phyloP scores from a whole-genome alignment of 2,113 vertebrate species.

The Tyto alba region DNA sequence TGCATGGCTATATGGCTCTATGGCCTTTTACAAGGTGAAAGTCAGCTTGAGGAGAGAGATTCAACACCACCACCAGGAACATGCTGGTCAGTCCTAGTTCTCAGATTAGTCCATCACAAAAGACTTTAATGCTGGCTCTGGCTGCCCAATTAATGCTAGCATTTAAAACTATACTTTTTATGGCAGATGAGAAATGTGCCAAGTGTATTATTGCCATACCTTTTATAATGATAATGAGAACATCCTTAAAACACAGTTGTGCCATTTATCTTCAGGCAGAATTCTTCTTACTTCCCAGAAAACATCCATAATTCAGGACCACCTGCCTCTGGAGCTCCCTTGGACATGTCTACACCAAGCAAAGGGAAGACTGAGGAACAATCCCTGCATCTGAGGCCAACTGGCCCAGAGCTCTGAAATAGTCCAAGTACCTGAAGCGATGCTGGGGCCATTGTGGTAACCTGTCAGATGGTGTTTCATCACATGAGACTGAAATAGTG shows the following conservation, averaged over 20 bases:
- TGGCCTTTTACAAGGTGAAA: neutral
- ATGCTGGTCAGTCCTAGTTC: neutral
- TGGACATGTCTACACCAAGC: neutral
- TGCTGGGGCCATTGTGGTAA: neutral
- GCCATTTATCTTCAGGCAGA: neutral
- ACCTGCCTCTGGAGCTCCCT: neutral
- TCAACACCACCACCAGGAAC: neutral
- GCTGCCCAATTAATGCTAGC: neutral
- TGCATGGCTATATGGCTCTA: neutral
- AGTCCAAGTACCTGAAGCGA: neutral
- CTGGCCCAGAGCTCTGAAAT: neutral
- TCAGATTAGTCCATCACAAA: neutral
- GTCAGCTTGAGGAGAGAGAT: neutral
- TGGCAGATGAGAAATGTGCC: neutral
- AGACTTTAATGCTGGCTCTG: neutral
- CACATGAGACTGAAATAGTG: neutral
- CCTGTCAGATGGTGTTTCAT: neutral
- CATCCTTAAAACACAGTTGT: neutral
- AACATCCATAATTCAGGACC: neutral
- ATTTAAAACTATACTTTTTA: neutral
- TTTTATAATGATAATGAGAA: neutral
- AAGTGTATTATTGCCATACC: neutral
- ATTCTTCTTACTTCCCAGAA: neutral
- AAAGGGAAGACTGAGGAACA: neutral
- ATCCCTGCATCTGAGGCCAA: neutral